Conservation (phyloP, 2,113 vertebrate genomes). For the Sarotherodon lohbergeri region DNA sequence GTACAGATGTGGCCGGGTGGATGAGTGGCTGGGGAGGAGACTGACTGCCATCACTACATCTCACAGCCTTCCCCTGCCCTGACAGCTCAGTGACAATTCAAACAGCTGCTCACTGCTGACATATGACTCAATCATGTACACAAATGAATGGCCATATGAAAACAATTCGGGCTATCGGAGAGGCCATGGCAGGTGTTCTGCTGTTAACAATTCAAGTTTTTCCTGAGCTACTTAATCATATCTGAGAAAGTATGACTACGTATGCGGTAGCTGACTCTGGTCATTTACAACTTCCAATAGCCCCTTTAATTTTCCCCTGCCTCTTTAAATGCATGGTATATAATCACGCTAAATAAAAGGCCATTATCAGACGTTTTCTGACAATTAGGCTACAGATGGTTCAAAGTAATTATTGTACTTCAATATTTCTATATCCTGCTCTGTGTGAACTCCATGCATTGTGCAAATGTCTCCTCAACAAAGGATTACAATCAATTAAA, state of each 20-base stretch:
- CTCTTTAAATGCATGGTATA: conserved; percentile 23
- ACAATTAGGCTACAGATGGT: conserved; percentile 50
- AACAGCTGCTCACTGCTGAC: conserved; percentile 72
- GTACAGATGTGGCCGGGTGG: conserved; percentile 21
- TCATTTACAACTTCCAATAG: conserved; percentile 14
- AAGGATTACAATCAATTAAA: conserved; percentile 96
- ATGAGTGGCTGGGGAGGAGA: conserved; percentile 56
- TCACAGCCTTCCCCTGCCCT: conserved; percentile 56
- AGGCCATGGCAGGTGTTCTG: conserved; percentile 9
- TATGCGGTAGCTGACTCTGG: background rate
- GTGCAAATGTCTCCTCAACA: conserved; percentile 66
- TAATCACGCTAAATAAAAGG: conserved; percentile 40
- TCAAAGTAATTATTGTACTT: conserved; percentile 55
- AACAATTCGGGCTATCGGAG: conserved; percentile 38
- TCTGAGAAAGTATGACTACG: conserved; percentile 2
- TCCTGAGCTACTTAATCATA: conserved; percentile 9
- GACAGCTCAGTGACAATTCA: conserved; percentile 79
- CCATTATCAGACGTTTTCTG: conserved; percentile 47
- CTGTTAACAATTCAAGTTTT: conserved; percentile 24
- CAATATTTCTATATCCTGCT: conserved; percentile 58
- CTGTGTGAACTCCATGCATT: conserved; percentile 53
- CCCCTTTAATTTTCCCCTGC: background rate
- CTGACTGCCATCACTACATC: conserved; percentile 44
- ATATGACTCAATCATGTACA: conserved; percentile 55
- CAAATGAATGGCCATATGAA: conserved; percentile 45